Base-by-base conservation (phyloP, 2,888 invertebrate genomes). In the Drosophila austrosaltans region DNA sequence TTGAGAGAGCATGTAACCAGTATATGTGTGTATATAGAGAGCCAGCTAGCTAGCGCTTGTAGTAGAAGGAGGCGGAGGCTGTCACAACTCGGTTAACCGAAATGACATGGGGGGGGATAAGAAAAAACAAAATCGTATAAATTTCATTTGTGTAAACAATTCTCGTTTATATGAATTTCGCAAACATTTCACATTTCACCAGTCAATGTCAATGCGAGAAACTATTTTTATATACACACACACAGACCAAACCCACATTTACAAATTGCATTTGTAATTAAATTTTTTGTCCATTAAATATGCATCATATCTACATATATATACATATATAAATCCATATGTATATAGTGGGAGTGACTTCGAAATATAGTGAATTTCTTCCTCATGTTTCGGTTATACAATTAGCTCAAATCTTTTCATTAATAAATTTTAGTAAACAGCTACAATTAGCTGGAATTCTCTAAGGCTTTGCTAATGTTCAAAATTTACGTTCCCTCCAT, bases 91-190 rank as follows among this genome's bases (percentile, higher is more conserved):
- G 16, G 16, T 16, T 42, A 42, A 42, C 42, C 30, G 28, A 32
- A 58, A 64, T 69, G 64, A 44, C 61, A 71, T 61, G 44, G 58
- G 40, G 25, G 8, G 16, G 6, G 32, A 36, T 40, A n/a, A n/a
- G 4, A 12, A 40, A 40, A 48, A 48, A 10, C 22, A 48, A 22
- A 22, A 22, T 48, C 12, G 8, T 48, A 10, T 48, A 48, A 36
- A 36, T 39, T 62, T 53, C 22, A 30, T 39, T 56, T 40, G 54
- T 62, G 22, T 53, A 72, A 72, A 72, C 67, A 72, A 72, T 72
- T 57, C 53, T 22, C 53, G 44, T 40, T 66, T 67, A 54, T 67
- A 54, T 72, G 20, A 69, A 54, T 30, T 60, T 44, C 39, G 58
- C 42, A 32, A 48, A 62, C 42, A 60, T 60, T 60, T 44, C 42